Base-by-base conservation (phyloP, 2,797 vertebrate genomes). In the Chrysocyon brachyurus region DNA sequence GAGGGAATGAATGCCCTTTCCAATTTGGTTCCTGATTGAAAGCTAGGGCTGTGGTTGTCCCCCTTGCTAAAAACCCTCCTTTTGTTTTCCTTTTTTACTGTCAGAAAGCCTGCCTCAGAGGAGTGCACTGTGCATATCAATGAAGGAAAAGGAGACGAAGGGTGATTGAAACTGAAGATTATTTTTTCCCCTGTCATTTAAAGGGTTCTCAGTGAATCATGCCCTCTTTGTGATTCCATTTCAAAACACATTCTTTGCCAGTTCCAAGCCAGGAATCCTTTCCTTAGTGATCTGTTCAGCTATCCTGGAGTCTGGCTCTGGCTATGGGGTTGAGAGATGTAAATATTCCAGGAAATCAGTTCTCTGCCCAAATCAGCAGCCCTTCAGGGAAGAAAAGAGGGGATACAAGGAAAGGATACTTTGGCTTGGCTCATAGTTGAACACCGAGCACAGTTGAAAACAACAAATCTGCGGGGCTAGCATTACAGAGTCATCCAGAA, bases 361-460 rank as follows among this genome's bases (percentile, higher is more conserved):
- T 54, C 24, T 21, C n/a, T 1, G 46, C 36, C 15, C 52, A 9
- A 5, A 70, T 24, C 64, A 54, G 52, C 46, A 52, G 21, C 10
- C 36, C 0, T 0, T 1, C 8, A 49, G 8, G 12, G 22, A 64
- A 33, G 7, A 11, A 6, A 21, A 22, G 12, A 63, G 17, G 33
- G 26, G 19, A 17, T 0, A 3, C 78, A 5, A 77, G 5, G 36
- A 54, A 54, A 57, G 3, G 28, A 70, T 3, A 28, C 52, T 17
- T 16, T 56, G 40, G 61, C 21, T 49, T 3, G 36, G 40, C 22
- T 57, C 28, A 19, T 1, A 64, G 63, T 6, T 54, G 22, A 78
- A 64, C 0, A 64, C 0, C 3, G 4, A 59, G 16, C 31, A 28
- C 70, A 82, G 22, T 6, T 12, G 24, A 15, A 87, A 68, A n/a